Evolutionary conservation across 2,797 vertebrate genomes (phyloP).

Genomic region (Tiaroga cobitis): DNA sequence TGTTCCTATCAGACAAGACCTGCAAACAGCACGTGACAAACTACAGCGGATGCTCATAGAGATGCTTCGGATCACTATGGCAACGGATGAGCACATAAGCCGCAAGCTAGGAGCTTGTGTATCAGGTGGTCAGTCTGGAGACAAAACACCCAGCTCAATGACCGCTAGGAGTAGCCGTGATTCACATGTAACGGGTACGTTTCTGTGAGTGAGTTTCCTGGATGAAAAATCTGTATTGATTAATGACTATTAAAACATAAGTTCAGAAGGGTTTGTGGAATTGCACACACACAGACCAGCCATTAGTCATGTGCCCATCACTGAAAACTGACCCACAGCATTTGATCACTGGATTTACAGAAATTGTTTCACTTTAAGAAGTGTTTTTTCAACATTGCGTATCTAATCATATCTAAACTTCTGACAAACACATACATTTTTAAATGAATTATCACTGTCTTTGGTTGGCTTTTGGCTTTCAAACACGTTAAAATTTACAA

Average conservation of each 20-base stretch:
- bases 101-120: slow-evolving; percentile 79
- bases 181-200: slow-evolving; percentile 70
- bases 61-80: slow-evolving; percentile 76
- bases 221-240: neutral
- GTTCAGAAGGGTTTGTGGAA: too few species aligned
- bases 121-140: slow-evolving; percentile 57
- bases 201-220: neutral
- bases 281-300: too few species aligned
- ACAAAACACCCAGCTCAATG: slow-evolving; percentile 41
- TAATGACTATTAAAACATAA: neutral
- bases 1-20: slow-evolving; percentile 71
- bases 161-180: slow-evolving; percentile 60
- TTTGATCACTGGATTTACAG: neutral
- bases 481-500: too few species aligned
- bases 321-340: too few species aligned
- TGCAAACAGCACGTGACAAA: slow-evolving; percentile 80
- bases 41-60: slow-evolving; percentile 84
- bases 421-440: neutral
- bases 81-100: slow-evolving; percentile 84
- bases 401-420: neutral
- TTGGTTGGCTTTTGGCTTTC: too few species aligned
- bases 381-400: neutral
- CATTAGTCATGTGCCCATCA: too few species aligned
- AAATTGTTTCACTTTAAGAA: neutral
- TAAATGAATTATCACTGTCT: neutral